Base-by-base conservation (phyloP, 1,140 invertebrate species). In the Hydropsyche tenuis region DNA sequence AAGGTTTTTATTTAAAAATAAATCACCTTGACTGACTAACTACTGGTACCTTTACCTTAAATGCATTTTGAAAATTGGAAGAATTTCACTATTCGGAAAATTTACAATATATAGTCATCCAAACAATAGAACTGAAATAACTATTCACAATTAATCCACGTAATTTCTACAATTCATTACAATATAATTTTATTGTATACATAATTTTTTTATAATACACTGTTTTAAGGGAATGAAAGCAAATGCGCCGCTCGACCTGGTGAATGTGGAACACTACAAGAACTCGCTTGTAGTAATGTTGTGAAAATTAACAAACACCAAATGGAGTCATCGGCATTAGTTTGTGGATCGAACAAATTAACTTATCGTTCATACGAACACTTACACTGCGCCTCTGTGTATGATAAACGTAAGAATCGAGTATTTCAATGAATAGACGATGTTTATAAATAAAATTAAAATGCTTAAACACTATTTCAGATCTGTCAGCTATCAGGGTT, bases 331-430 rank as follows among this genome's bases (percentile, higher is more conserved):
- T 68, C 63, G 7, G 69, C 70, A 63, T 69, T 75, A 53, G 80
- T 81, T 20, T 83, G 81, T 63, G 82, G 81, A 56, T 79, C 76
- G 71, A 81, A 83, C 69, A 81, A 80, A 14, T 69, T 75, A 18
- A 80, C 81, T 14, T 81, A 82, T 64, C 69, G 46, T 20, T 81
- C 79, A 27, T 74, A 75, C 27, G 73, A 80, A 74, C 81, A 82
- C 68, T 73, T 83, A 23, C 77, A 78, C 25, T 83, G 82, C 66
- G 75, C 80, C 12, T 78, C 73, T 20, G 69, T 68, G 51, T 73
- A 76, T 18, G 77, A 81, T 69, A 80, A 79, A 80, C 78, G 81
- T 83, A 51, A 37, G 27, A 69, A 63, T n/a, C n/a, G 63, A 60
- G 16, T 37, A 23, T 69, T 22, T 37, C 23, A 14, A 69, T 43